phyloP scores from a whole-genome alignment of 2,888 invertebrate species.

The Synergus japonicus region DNA sequence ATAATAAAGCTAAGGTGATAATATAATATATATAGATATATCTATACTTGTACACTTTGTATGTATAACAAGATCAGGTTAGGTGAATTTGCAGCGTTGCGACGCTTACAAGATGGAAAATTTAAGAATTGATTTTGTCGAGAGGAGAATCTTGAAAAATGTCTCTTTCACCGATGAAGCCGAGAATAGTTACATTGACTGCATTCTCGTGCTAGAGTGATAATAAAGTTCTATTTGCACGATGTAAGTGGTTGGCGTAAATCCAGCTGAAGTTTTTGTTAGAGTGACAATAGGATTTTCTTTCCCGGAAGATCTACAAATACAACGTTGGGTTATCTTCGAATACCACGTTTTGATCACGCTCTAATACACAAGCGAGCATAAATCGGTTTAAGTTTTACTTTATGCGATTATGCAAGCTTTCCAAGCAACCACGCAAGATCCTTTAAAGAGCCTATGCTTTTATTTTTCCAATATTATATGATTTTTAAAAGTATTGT shows the following conservation, averaged over 20 bases:
- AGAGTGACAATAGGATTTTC: slow-evolving; percentile 49
- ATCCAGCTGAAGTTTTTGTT: slow-evolving; percentile 52
- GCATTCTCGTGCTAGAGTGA: slow-evolving; percentile 39
- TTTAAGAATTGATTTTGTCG: neutral
- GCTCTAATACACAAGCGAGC: slow-evolving; percentile 10
- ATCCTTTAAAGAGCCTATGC: neutral
- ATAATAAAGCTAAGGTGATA: neutral
- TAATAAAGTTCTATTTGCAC: slow-evolving; percentile 47
- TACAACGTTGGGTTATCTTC: slow-evolving; percentile 17
- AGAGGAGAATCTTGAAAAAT: neutral
- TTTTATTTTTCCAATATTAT: neutral
- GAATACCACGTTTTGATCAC: neutral
- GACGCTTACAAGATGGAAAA: neutral
- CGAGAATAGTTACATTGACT: neutral
- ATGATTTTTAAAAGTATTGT: too few species aligned
- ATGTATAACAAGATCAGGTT: neutral
- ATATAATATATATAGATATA: neutral
- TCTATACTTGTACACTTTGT: neutral
- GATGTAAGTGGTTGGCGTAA: slow-evolving; percentile 52
- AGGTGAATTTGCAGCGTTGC: neutral
- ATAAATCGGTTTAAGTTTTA: slow-evolving; percentile 22
- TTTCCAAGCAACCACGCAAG: neutral
- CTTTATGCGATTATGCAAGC: slow-evolving; percentile 7
- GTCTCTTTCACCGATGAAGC: neutral
- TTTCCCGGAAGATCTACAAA: slow-evolving; percentile 33